Conservation (phyloP, 2,888 invertebrate genomes). For the Scaptomyza cyrtandrae region DNA sequence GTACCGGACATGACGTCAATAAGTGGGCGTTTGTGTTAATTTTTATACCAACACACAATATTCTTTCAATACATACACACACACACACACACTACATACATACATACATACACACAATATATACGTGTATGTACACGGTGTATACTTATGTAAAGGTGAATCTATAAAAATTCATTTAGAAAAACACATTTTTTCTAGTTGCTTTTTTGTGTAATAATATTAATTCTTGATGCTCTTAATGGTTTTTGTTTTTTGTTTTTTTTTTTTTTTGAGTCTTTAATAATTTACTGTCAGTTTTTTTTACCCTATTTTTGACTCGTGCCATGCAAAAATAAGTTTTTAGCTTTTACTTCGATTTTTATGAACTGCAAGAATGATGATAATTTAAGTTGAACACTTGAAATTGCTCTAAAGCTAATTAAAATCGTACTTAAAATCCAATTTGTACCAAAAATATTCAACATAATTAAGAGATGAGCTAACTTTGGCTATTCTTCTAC, state of each 20-base stretch:
- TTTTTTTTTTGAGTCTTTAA: constrained; percentile 19
- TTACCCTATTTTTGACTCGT: constrained; percentile 27
- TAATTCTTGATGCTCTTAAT: constrained; percentile 61
- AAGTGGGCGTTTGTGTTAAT: constrained; percentile 84
- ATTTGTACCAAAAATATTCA: constrained; percentile 2
- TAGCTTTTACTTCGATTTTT: constrained; percentile 27
- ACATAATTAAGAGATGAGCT: too few relatives aligned
- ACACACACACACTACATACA: constrained; percentile 10
- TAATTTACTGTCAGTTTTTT: constrained; percentile 65
- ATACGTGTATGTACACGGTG: constrained; percentile 3
- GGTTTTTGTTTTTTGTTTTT: constrained; percentile 8
- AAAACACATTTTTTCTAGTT: constrained; percentile 15
- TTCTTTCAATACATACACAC: constrained; percentile 8
- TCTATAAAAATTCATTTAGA: constrained; percentile 42
- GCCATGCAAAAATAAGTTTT: constrained; percentile 26
- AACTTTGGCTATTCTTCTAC: too few relatives aligned
- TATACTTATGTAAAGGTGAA: constrained; percentile 42
- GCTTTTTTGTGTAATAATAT: constrained; percentile 42
- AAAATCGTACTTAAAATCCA: constrained; percentile 10
- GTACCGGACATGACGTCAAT: constrained; percentile 84
- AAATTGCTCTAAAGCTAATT: constrained; percentile 24
- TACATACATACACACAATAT: constrained; percentile 12
- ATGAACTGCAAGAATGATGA: constrained; percentile 35
- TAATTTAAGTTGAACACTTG: constrained; percentile 33
- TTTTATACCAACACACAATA: constrained; percentile 61